Base-by-base conservation (phyloP, 2,113 vertebrate genomes). In the Pangasianodon gigas region DNA sequence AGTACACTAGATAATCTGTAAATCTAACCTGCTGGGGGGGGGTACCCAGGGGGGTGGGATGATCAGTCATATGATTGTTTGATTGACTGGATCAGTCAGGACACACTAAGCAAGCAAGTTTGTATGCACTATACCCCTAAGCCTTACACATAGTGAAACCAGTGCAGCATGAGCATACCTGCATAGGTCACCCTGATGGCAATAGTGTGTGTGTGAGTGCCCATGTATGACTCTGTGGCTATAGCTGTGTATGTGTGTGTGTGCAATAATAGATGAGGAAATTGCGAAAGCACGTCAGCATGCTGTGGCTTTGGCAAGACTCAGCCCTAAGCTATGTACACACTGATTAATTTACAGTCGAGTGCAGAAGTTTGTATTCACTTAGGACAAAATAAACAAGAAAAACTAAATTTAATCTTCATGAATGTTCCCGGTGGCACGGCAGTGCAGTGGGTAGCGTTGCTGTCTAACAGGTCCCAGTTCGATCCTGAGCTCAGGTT, bases 61-160 rank as follows among this genome's bases (percentile, higher is more conserved):
- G 85, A 90, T 74, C 87, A 87, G 88, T 77, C 86, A 87, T 89
- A 69, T 86, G 89, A 88, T 80, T 93, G 91, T 94, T 92, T 90
- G 91, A 93, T 91, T 88, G 90, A 80, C 87, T 65, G 87, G 62
- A 87, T 79, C 32, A 46, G 80, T 74, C 48, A 54, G 74, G 65
- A 90, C 46, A 77, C 67, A 52, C 77, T 75, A 89, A 89, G 84
- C 87, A 88, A 88, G 89, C 82, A 58, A 46, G 86, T 71, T 90
- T 93, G 92, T 91, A 86, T 89, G 92, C 91, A 93, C 92, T 90
- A 89, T 88, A 87, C 75, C 85, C 3, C 71, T 91, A 92, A 89
- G 94, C 93, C 91, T 88, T 91, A 88, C 86, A 90, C 14, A 44
- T 74, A 87, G 88, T 91, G 89, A 91, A 93, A 90, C 92, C 89